Evolutionary conservation across 2,888 invertebrate species (phyloP).

Genomic region (Azorinus chamasolen): DNA sequence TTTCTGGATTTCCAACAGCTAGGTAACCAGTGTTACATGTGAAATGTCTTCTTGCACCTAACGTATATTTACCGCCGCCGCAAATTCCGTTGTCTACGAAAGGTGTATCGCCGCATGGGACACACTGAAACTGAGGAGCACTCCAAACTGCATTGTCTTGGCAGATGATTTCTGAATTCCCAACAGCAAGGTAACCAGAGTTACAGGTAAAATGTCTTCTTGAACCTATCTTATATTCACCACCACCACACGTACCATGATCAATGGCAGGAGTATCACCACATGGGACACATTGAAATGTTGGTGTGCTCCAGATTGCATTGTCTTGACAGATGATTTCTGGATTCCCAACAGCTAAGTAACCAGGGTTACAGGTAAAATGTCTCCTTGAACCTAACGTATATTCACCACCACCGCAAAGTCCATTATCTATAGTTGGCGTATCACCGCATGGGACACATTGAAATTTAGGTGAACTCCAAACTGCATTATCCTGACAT

Average conservation of each 20-base stretch:
- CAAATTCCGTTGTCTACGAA: constrained; percentile 22
- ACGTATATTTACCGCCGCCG: constrained; percentile 15
- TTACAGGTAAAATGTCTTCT: constrained; percentile 25
- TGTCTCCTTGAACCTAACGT: constrained; percentile 21
- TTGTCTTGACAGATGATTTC: constrained; percentile 27
- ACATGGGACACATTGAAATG: constrained; percentile 35
- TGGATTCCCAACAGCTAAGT: constrained; percentile 36
- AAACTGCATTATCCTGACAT: constrained; percentile 21
- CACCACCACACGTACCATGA: constrained; percentile 29
- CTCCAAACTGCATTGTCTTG: constrained; percentile 20
- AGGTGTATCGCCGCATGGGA: constrained; percentile 34
- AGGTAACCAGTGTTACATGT: constrained; percentile 40
- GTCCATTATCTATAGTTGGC: constrained; percentile 13
- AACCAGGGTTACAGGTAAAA: constrained; percentile 40
- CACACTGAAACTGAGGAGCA: constrained; percentile 29
- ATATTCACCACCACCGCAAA: constrained; percentile 20
- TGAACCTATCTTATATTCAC: constrained; percentile 34
- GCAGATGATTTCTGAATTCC: constrained; percentile 34
- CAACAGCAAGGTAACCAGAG: constrained; percentile 35
- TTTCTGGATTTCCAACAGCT: constrained; percentile 29
- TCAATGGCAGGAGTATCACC: constrained; percentile 6
- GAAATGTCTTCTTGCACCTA: constrained; percentile 22
- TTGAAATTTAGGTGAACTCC: constrained; percentile 18
- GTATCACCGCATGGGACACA: constrained; percentile 33
- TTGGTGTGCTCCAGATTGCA: constrained; percentile 35